Percentiles rank a stretch among this genome's conserved stretches.
phyloP scores from a whole-genome alignment of 2,888 invertebrate species.

The Byasa hedistus region DNA sequence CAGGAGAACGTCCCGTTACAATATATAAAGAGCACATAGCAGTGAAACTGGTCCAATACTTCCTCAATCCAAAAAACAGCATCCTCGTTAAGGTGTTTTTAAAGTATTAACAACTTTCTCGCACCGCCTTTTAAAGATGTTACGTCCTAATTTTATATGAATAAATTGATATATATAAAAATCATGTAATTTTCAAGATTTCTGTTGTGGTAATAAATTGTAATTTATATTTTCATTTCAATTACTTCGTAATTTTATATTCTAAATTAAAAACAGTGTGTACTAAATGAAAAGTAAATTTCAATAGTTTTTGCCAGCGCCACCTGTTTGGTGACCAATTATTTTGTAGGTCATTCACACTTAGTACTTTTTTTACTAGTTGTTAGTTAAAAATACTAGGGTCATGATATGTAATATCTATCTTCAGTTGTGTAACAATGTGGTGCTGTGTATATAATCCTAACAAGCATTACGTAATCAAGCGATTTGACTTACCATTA shows the following conservation, averaged over 20 bases:
- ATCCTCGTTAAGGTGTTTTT: slow-evolving; percentile 11
- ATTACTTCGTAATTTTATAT: too few species aligned
- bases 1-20: too few species aligned
- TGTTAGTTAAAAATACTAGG: too few species aligned
- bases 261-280: too few species aligned
- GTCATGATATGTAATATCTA: too few species aligned
- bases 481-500: too few species aligned
- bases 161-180: neutral
- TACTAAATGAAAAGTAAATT: neutral
- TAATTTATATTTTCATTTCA: too few species aligned
- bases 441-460: too few species aligned
- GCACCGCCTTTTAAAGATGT: slow-evolving; percentile 7
- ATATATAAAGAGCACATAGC: too few species aligned
- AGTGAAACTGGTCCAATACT: slow-evolving; percentile 4
- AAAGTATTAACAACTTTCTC: slow-evolving; percentile 23
- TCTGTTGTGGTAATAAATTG: neutral
- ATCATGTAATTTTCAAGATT: neutral
- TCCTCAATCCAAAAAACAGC: slow-evolving; percentile 3
- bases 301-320: neutral
- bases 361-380: neutral
- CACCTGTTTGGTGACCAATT: neutral
- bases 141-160: neutral
- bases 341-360: neutral
- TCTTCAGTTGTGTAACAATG: too few species aligned
- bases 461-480: too few species aligned